These are phyloP conservation scores for Thinocorus orbignyianus DNA, from an alignment of 2,113 vertebrate species.

Conservation along the genomic window DNA sequence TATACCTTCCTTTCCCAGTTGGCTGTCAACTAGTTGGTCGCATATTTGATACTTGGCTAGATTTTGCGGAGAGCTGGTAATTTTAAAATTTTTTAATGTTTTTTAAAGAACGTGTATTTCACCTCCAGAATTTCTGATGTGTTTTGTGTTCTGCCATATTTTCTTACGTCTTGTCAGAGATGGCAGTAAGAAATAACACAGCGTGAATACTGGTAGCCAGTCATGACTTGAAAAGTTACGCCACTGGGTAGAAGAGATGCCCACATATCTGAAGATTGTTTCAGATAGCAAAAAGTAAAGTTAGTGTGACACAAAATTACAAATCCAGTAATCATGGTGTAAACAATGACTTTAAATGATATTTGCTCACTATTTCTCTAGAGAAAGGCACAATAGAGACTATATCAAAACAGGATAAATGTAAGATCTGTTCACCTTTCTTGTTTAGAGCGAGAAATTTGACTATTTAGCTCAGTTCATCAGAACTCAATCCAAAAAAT, in stretches of 20 bases:
- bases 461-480: not conserved
- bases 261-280: not conserved
- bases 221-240: not conserved
- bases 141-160: not conserved
- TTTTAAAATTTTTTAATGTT: not conserved
- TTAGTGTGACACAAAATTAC: not conserved
- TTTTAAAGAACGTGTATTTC: not conserved
- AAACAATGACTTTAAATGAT: not conserved
- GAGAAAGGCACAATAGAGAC: not conserved
- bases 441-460: not conserved
- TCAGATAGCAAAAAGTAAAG: not conserved
- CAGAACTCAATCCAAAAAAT: not conserved
- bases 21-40: not conserved
- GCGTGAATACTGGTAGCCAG: not conserved
- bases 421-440: not conserved
- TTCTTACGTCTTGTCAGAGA: not conserved
- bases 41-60: slow-evolving; percentile 2
- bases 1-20: not conserved
- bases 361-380: not conserved
- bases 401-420: not conserved
- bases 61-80: not conserved
- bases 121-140: not conserved
- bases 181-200: not conserved
- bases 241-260: not conserved
- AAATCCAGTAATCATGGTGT: not conserved